These are phyloP conservation scores for Elachura formosa DNA, from an alignment of 2,113 vertebrate species.

Conservation along the genomic window DNA sequence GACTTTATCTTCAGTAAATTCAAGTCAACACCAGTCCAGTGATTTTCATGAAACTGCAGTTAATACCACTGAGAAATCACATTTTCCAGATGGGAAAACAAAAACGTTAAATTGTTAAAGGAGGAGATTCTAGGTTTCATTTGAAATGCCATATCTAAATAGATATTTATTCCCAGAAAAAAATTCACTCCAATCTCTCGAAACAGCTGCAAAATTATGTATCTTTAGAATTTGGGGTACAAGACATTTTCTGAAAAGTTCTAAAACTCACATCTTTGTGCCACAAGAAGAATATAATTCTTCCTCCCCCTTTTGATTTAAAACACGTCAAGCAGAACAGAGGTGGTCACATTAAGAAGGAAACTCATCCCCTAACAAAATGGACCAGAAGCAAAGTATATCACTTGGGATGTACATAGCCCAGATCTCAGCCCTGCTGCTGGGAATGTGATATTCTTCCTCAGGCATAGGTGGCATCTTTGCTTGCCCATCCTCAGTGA, in stretches of 20 bases:
- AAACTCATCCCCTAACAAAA: background rate
- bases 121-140: background rate
- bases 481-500: background rate
- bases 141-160: background rate
- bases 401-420: background rate
- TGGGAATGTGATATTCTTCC: background rate
- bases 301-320: background rate
- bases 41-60: background rate
- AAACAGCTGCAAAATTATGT: background rate
- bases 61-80: background rate
- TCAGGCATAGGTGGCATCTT: background rate
- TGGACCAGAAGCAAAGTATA: background rate
- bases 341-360: background rate
- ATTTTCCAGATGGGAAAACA: background rate
- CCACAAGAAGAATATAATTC: background rate
- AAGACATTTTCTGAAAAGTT: background rate
- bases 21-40: background rate
- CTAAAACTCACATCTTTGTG: background rate
- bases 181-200: background rate
- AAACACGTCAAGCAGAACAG: background rate
- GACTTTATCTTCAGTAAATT: background rate
- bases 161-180: background rate
- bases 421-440: background rate
- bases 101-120: background rate
- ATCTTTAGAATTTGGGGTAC: background rate